Percentiles rank a stretch among this genome's conserved stretches.
phyloP scores from a whole-genome alignment of 2,888 invertebrate genomes.

The Baccha elongata region DNA sequence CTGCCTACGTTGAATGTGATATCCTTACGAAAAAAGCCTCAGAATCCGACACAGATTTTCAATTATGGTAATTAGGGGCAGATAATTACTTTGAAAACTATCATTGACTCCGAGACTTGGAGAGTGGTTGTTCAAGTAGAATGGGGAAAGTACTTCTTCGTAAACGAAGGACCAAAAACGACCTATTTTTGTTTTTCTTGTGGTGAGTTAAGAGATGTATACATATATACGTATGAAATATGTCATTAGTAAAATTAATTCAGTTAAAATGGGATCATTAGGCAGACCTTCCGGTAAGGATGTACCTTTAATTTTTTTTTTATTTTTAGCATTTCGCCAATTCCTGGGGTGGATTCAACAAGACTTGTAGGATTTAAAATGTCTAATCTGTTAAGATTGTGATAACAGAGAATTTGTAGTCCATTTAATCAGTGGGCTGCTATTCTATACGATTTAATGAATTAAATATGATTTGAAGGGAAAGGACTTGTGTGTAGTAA shows the following conservation, averaged over 20 bases:
- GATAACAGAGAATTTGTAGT: constrained; percentile 14
- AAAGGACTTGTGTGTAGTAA: background rate
- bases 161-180: constrained; percentile 2
- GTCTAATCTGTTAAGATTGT: constrained; percentile 22
- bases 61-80: constrained; percentile 72
- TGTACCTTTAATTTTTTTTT: constrained; percentile 10
- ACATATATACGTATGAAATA: constrained; percentile 26
- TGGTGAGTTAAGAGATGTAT: background rate
- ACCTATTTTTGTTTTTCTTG: constrained; percentile 11
- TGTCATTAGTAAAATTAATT: constrained; percentile 70
- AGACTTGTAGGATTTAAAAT: constrained; percentile 12
- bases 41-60: constrained; percentile 63
- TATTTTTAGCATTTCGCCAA: constrained; percentile 23
- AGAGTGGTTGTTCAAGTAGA: background rate
- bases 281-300: constrained; percentile 53
- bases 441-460: constrained; percentile 34
- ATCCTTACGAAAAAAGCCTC: background rate
- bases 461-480: background rate
- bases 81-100: constrained; percentile 73
- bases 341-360: background rate
- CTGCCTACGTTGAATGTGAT: constrained; percentile 58
- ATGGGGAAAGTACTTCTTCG: constrained; percentile 14
- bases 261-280: constrained; percentile 66
- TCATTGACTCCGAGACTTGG: constrained; percentile 54
- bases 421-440: constrained; percentile 33